phyloP scores from a whole-genome alignment of 1,140 invertebrate species.

The Aricia agestis region DNA sequence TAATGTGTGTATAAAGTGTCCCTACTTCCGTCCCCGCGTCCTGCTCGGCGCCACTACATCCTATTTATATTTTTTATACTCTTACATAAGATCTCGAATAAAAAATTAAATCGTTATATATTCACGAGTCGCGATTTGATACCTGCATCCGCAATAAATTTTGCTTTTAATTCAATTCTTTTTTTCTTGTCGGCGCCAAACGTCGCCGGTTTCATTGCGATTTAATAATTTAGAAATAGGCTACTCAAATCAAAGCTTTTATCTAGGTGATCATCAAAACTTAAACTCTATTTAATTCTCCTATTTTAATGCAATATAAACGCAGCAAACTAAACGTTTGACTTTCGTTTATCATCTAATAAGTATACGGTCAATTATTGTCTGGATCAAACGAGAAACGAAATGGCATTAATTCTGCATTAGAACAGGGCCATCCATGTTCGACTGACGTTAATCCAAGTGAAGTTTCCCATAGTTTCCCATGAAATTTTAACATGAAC shows the following conservation, averaged over 20 bases:
- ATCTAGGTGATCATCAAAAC: no score
- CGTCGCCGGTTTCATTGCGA: neutral
- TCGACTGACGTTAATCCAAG: neutral
- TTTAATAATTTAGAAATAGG: neutral
- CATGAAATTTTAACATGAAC: slow-evolving; percentile 31
- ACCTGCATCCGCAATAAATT: slow-evolving; percentile 10
- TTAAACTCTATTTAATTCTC: no score
- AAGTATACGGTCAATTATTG: no score
- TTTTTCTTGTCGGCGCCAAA: neutral
- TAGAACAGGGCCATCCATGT: no score
- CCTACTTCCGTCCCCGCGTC: slow-evolving; percentile 46
- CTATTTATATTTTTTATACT: slow-evolving; percentile 37
- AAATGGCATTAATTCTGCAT: no score
- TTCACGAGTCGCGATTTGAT: slow-evolving; percentile 10
- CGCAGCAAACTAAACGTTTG: no score
- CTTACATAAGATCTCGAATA: slow-evolving; percentile 13
- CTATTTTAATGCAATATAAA: no score
- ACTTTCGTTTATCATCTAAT: no score
- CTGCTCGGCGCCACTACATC: slow-evolving; percentile 52
- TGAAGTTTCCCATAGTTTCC: neutral
- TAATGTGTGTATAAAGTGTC: slow-evolving; percentile 22
- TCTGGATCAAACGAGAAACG: no score
- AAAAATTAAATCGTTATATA: slow-evolving; percentile 13
- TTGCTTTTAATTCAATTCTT: slow-evolving; percentile 12
- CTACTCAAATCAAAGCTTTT: neutral